Conservation (phyloP, 2,888 invertebrate genomes). For the Ischnura elegans region DNA sequence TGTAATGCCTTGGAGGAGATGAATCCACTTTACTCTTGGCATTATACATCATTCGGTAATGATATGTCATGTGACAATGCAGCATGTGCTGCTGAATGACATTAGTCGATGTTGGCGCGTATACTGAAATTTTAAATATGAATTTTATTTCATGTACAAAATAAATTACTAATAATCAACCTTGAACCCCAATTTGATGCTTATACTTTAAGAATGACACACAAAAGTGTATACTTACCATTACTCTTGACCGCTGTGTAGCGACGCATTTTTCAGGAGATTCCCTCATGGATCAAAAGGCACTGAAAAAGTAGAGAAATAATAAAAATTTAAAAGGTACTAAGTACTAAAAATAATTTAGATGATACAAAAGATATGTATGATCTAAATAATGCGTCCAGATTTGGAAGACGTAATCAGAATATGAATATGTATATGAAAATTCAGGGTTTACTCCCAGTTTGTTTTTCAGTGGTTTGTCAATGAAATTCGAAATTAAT, state of each 20-base stretch:
- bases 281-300: not conserved
- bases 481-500: too few species aligned
- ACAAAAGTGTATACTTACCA: not conserved
- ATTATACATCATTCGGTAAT: slow-evolving; percentile 76
- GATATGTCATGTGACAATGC: slow-evolving; percentile 77
- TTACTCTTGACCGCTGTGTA: slow-evolving; percentile 51
- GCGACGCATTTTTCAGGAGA: slow-evolving; percentile 47
- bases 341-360: too few species aligned
- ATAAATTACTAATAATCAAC: not conserved
- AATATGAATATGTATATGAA: too few species aligned
- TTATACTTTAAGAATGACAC: not conserved
- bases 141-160: not conserved
- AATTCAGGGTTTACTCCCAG: too few species aligned
- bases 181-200: too few species aligned
- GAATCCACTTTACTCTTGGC: slow-evolving; percentile 77
- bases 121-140: slow-evolving; percentile 29
- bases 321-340: not conserved
- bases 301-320: not conserved
- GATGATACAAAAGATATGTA: too few species aligned
- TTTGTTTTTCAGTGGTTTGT: too few species aligned
- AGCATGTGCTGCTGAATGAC: slow-evolving; percentile 69
- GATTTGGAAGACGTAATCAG: too few species aligned
- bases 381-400: too few species aligned
- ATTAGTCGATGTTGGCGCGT: slow-evolving; percentile 39
- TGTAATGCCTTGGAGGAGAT: slow-evolving; percentile 75